Percentiles rank a stretch among this genome's conserved stretches.
Evolutionary conservation across 2,888 invertebrate genomes (phyloP).

Genomic region (Acanthosepion lycidas): DNA sequence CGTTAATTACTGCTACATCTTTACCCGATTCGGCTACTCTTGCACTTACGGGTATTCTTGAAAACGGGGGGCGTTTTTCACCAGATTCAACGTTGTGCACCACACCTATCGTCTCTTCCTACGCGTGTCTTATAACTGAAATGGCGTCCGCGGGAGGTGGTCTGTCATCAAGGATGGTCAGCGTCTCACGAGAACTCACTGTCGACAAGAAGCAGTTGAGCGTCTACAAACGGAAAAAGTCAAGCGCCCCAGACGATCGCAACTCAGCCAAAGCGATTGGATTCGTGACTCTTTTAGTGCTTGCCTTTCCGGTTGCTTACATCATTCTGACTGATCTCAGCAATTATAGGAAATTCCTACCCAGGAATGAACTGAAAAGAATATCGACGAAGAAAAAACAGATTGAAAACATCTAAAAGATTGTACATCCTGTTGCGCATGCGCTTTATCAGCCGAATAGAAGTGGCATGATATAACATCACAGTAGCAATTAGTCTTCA

Average conservation of each 20-base stretch:
- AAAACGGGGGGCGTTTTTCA: background rate
- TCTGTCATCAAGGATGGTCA: background rate
- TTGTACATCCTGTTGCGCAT: no score
- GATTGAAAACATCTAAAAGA: background rate
- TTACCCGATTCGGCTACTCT: background rate
- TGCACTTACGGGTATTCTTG: background rate
- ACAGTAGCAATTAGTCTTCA: no score
- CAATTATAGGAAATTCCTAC: background rate
- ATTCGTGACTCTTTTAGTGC: background rate
- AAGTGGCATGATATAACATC: no score
- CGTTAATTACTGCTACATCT: background rate
- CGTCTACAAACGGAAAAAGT: background rate
- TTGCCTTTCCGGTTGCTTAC: background rate
- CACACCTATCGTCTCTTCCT: background rate
- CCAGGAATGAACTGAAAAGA: background rate
- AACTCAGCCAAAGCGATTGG: constrained; percentile 33
- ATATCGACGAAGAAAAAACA: background rate
- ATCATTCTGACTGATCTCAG: background rate
- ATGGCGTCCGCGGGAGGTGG: background rate
- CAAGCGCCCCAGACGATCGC: background rate
- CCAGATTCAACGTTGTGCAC: background rate
- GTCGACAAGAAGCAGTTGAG: background rate
- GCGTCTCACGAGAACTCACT: background rate
- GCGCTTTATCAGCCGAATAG: no score
- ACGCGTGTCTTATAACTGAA: background rate